Base-by-base conservation (phyloP, 2,113 vertebrate species). In the Saiga tatarica region DNA sequence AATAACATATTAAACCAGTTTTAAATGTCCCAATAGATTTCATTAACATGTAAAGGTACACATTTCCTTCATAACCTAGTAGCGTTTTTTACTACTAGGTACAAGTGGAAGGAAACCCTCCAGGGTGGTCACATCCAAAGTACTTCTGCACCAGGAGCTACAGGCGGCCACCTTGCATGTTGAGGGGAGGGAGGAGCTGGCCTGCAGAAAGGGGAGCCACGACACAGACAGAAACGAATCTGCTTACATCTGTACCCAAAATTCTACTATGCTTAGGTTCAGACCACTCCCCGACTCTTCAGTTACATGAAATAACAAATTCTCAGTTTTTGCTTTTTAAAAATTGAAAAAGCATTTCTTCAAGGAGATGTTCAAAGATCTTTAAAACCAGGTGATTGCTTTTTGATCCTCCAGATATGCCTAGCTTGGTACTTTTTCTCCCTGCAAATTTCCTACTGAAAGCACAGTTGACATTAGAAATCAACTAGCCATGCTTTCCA, bases 31-130 rank as follows among this genome's bases (percentile, higher is more conserved):
- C 55, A 17, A 81, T 16, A 55, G 76, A 87, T 50, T 3, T 93
- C 6, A 33, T 50, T 91, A 95, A 95, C 45, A 87, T 62, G 60
- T 81, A 84, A 91, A 93, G 64, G 42, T 33, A 93, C 60, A 95
- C 93, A 67, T 84, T 96, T 60, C 76, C 82, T 84, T 91, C 79
- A 59, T 64, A 90, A 47, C 6, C 60, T 42, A 53, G 9, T 19
- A 82, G 42, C 28, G 67, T 79, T 78, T 86, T 89, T 82, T 21
- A 79, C 64, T 67, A 50, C 19, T 57, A 83, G 19, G 59, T 14
- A 84, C 16, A 47, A 25, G 28, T 67, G 42, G 52, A 84, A 94
- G 26, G 89, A 89, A 88, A 94, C 28, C 8, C 60, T 78, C n/a
- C 16, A 55, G 33, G 17, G 36, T 67, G 7, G 12, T n/a, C 84